A percentile compares a stretch with the other conserved stretches of the same genome.
Evolutionary conservation across 2,113 vertebrate genomes (phyloP).

Genomic region (Xyliphius kryptos): DNA sequence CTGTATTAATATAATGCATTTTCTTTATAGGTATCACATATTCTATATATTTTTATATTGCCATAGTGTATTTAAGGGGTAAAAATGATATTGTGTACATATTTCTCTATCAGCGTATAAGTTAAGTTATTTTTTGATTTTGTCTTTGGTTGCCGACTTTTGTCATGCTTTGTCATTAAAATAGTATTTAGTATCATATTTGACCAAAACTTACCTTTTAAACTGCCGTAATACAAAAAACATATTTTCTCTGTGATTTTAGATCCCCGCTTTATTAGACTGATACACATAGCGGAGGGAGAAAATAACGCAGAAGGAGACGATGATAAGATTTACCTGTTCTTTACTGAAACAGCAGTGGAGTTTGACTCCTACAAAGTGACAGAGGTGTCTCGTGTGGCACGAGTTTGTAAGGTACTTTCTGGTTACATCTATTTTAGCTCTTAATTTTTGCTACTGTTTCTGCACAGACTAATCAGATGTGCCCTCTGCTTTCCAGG

Average conservation of each 20-base stretch:
- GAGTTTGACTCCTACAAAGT: conserved; percentile 74
- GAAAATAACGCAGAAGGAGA: conserved; percentile 49
- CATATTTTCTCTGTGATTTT: conserved; percentile 27
- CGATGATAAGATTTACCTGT: conserved; percentile 76
- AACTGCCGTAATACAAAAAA: background rate
- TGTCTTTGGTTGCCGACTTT: too few relatives aligned
- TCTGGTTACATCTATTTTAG: background rate
- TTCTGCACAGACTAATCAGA: background rate
- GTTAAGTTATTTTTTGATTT: too few relatives aligned
- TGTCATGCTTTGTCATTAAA: too few relatives aligned
- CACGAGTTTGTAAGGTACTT: conserved; percentile 71
- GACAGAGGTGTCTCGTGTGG: conserved; percentile 68
- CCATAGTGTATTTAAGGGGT: too few relatives aligned
- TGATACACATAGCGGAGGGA: conserved; percentile 65
- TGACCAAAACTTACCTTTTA: too few relatives aligned
- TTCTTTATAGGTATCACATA: too few relatives aligned
- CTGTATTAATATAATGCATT: too few relatives aligned
- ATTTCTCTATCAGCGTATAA: too few relatives aligned
- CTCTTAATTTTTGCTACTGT: too few relatives aligned
- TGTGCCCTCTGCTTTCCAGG: conserved; percentile 45
- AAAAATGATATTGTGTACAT: too few relatives aligned
- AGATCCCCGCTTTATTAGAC: conserved; percentile 74
- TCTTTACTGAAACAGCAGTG: conserved; percentile 74
- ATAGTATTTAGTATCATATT: too few relatives aligned
- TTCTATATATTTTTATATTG: too few relatives aligned